A percentile compares a stretch with the other conserved stretches of the same genome.
phyloP scores from a whole-genome alignment of 2,113 vertebrate genomes.

The Albula goreensis region DNA sequence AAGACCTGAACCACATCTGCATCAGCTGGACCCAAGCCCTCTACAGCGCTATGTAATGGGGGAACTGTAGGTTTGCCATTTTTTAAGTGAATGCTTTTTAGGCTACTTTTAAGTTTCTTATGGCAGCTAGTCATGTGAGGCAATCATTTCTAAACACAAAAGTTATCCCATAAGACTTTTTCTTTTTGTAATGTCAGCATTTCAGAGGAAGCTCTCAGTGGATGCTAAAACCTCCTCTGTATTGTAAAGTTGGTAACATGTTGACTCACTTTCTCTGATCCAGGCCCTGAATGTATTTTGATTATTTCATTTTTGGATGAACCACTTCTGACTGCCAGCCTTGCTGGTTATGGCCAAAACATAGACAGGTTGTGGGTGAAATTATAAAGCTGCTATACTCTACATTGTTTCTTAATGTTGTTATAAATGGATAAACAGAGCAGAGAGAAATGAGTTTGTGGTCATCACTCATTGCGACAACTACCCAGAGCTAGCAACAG shows the following conservation, averaged over 20 bases:
- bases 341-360: no score
- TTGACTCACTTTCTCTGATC: not conserved
- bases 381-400: no score
- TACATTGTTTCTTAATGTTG: no score
- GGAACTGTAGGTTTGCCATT: not conserved
- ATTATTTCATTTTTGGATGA: not conserved
- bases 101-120: not conserved
- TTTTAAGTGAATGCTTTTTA: not conserved
- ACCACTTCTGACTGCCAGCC: not conserved
- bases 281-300: not conserved
- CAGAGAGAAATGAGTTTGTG: no score
- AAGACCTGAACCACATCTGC: conserved; percentile 1
- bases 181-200: not conserved
- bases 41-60: not conserved
- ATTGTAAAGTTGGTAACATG: not conserved
- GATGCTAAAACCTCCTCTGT: not conserved
- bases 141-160: not conserved
- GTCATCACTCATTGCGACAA: no score
- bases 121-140: not conserved
- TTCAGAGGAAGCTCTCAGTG: not conserved
- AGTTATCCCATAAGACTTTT: no score
- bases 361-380: not conserved
- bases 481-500: no score
- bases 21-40: not conserved
- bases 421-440: no score